Percentiles rank a stretch among this genome's conserved stretches.
These are phyloP conservation scores for Ptilorrhoa leucosticta DNA, from an alignment of 2,113 vertebrate genomes.

Conservation along the genomic window DNA sequence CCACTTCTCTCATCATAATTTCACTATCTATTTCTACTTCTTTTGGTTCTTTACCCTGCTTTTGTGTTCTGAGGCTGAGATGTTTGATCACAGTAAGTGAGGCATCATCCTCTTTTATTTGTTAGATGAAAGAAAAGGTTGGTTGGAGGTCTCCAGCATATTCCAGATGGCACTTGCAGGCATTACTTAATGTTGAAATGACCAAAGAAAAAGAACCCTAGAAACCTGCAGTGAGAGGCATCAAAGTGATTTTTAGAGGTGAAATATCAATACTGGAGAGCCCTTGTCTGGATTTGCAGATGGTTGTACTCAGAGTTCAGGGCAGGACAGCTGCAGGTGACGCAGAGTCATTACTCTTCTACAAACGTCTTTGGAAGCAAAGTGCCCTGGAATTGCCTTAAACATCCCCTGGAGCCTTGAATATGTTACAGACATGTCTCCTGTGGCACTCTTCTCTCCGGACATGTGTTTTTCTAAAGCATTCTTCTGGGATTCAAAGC, in stretches of 20 bases:
- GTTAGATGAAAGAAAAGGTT: background rate
- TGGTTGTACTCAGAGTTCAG: background rate
- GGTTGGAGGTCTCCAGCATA: background rate
- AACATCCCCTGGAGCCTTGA: background rate
- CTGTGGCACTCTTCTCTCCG: background rate
- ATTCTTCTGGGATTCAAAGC: background rate
- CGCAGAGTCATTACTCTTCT: background rate
- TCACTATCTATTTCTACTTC: background rate
- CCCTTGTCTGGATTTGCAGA: background rate
- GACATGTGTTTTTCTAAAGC: fast-evolving
- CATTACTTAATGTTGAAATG: background rate
- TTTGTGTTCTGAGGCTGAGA: background rate
- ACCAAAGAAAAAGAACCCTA: background rate
- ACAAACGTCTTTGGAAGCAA: background rate
- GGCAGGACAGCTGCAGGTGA: background rate
- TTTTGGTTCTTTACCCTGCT: background rate
- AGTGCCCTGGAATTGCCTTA: background rate
- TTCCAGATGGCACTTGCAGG: background rate
- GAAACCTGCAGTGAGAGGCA: background rate
- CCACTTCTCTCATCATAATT: background rate
- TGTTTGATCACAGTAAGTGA: background rate
- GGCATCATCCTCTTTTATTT: background rate
- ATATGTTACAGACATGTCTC: background rate
- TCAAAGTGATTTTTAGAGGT: background rate
- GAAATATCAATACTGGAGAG: background rate